phyloP scores from a whole-genome alignment of 2,113 vertebrate genomes.

The Phoenicopterus ruber region DNA sequence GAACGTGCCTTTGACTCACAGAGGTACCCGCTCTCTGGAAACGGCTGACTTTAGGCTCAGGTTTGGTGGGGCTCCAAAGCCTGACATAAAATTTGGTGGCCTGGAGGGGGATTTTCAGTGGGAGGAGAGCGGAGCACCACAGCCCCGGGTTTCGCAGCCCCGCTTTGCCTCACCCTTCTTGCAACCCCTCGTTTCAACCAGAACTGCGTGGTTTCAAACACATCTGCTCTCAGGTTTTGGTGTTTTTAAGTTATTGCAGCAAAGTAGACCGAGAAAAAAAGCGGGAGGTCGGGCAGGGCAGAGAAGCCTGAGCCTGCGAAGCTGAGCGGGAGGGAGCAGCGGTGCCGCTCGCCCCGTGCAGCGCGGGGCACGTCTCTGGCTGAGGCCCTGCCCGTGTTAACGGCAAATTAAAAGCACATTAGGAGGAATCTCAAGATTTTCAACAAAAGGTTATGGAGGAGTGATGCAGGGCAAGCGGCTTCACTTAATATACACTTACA shows the following conservation, averaged over 20 bases:
- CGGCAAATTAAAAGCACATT: neutral
- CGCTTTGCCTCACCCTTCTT: neutral
- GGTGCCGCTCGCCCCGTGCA: neutral
- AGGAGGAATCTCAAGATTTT: neutral
- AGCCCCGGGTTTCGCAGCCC: neutral
- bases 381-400: neutral
- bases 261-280: neutral
- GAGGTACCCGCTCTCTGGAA: neutral
- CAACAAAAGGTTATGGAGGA: neutral
- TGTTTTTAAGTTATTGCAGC: neutral
- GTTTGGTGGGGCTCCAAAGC: neutral
- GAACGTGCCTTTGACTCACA: neutral
- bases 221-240: neutral
- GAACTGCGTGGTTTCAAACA: neutral
- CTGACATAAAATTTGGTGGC: neutral
- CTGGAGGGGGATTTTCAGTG: neutral
- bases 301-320: neutral
- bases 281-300: accelerated
- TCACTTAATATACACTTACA: neutral
- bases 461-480: neutral
- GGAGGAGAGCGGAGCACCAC: neutral
- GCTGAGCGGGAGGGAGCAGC: accelerated
- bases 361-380: neutral
- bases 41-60: neutral
- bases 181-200: too few relatives aligned